Percentiles rank a stretch among this genome's conserved stretches.
phyloP scores from a whole-genome alignment of 2,113 vertebrate genomes.

The Perca flavescens region DNA sequence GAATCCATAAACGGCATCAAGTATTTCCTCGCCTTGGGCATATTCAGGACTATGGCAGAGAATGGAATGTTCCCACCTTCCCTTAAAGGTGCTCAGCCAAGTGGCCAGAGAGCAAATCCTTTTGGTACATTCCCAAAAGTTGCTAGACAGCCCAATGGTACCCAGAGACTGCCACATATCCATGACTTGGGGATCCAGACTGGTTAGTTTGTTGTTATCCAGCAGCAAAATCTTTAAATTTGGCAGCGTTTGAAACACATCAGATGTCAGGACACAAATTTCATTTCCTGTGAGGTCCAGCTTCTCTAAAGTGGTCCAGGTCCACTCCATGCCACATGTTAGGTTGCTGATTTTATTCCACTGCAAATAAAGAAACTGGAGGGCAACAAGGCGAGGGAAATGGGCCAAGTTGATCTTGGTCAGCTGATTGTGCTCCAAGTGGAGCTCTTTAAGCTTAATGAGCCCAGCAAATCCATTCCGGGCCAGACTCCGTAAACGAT shows the following conservation, averaged over 20 bases:
- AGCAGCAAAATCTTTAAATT: constrained; percentile 96
- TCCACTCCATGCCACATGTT: constrained; percentile 98
- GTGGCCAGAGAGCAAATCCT: constrained; percentile 95
- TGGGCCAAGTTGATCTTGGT: constrained; percentile 99
- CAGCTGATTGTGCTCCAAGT: constrained; percentile 99
- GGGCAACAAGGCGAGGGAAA: constrained; percentile 96
- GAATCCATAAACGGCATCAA: constrained; percentile 97
- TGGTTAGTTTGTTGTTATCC: constrained; percentile 98
- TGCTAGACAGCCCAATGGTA: constrained; percentile 94
- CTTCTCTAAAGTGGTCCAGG: constrained; percentile 96
- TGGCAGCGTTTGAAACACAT: constrained; percentile 96
- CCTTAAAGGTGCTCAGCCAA: constrained; percentile 96
- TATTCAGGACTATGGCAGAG: constrained; percentile 96
- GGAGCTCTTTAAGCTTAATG: constrained; percentile 97
- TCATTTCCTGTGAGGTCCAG: constrained; percentile 97
- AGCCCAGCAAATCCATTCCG: constrained; percentile 98
- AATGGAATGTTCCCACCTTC: constrained; percentile 98
- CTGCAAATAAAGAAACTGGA: constrained; percentile 96
- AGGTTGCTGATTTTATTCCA: constrained; percentile 99
- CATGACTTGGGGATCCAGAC: constrained; percentile 91
- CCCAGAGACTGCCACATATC: constrained; percentile 91
- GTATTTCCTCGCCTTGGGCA: constrained; percentile 98
- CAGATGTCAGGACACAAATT: constrained; percentile 92
- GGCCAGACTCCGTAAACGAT: constrained; percentile 96
- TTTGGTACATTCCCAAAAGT: constrained; percentile 98